Base-by-base conservation (phyloP, 2,797 vertebrate genomes). In the Molossus alvarezi region DNA sequence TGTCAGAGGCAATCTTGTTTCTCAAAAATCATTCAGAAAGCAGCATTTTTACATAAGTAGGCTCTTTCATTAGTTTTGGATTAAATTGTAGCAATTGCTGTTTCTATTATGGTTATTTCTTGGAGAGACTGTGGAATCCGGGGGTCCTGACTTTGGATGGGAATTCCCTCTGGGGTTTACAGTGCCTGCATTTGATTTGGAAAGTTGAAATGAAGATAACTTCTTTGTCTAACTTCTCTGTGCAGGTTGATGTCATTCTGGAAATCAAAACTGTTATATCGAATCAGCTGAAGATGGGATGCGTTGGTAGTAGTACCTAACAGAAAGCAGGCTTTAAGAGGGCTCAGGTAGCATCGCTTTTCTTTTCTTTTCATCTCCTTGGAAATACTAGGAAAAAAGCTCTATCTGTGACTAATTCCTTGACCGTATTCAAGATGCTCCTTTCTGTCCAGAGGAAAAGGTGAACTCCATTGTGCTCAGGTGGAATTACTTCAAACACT, bases 11-110 rank as follows among this genome's bases (percentile, higher is more conserved):
- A 96, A 97, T 98, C 92, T 93, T 96, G 90, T 88, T 96, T 97
- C 97, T 98, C 87, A 97, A 98, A 97, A 97, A 98, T 97, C 91
- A 94, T 96, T 98, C 97, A 95, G 93, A 96, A 98, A 97, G 79
- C 41, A 41, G 15, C 87, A 81, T 97, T 98, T 97, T 97, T 93
- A 48, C 90, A 90, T 96, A 96, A 86, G 9, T 97, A 65, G 65
- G 80, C 69, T 84, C 94, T 97, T 98, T 97, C 75, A 97, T 97
- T 97, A 82, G 33, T 67, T 98, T 98, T 95, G 96, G 97, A 98
- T 98, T 97, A 97, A 98, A 96, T 97, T 88, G 84, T 71, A 82
- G 60, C 60, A 93, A n/a, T 96, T 97, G 37, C 67, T 93, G 23
- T 96, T 98, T 97, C 93, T 97, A 81, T 83, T 96, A 41, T 65